Evolutionary conservation across 2,888 invertebrate genomes (phyloP).

Genomic region (Melanotus villosus): DNA sequence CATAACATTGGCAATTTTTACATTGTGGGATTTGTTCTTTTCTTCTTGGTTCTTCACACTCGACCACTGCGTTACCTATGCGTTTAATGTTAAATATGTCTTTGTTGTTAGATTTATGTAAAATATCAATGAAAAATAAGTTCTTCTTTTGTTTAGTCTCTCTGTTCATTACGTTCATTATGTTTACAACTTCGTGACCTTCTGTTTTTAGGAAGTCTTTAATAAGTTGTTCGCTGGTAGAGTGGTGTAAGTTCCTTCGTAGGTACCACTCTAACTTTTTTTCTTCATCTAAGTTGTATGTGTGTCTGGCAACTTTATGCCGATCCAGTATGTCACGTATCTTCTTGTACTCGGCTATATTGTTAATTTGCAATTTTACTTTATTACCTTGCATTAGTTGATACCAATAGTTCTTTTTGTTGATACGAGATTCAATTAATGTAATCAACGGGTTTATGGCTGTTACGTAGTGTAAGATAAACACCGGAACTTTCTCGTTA

Average conservation of each 20-base stretch:
- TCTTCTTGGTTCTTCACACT: conserved; percentile 21
- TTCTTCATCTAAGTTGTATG: conserved; percentile 18
- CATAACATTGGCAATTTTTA: conserved; percentile 29
- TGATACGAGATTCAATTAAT: background rate
- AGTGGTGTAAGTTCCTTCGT: conserved; percentile 21
- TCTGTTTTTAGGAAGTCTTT: conserved; percentile 10
- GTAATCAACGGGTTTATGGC: no score
- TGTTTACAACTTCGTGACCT: conserved; percentile 21
- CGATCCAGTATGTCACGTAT: conserved; percentile 4
- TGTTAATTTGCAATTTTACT: conserved; percentile 15
- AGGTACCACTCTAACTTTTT: conserved; percentile 17
- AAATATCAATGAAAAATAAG: conserved; percentile 22
- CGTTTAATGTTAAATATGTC: conserved; percentile 27
- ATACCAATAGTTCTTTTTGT: background rate
- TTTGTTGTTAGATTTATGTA: conserved; percentile 24
- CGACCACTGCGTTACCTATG: conserved; percentile 23
- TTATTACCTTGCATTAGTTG: no score
- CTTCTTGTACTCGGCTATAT: conserved; percentile 4
- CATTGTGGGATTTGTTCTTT: conserved; percentile 25
- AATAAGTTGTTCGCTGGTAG: conserved; percentile 4
- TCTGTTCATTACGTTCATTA: no score
- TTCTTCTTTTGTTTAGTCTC: conserved; percentile 24
- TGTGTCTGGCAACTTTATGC: conserved; percentile 7
- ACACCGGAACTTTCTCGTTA: no score
- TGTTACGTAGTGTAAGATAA: no score